Conservation (phyloP, 2,797 vertebrate genomes). For the Lagorchestes hirsutus region DNA sequence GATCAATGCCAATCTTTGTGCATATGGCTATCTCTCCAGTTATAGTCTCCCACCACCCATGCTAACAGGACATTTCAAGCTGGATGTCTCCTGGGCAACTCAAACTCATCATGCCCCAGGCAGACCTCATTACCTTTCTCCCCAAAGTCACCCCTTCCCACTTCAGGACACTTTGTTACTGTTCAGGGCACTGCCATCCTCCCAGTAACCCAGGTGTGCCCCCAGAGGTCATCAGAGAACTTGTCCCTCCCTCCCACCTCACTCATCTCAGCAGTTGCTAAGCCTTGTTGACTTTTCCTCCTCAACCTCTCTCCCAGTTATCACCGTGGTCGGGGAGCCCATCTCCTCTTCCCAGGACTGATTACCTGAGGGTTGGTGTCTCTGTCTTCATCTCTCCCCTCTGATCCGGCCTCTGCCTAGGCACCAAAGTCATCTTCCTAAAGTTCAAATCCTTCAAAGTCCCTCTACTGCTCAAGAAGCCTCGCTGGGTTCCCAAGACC, state of each 20-base stretch:
- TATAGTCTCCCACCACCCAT: fast-evolving
- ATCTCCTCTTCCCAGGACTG: not conserved
- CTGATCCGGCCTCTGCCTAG: fast-evolving
- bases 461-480: not conserved
- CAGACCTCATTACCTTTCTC: not conserved
- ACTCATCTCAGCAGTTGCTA: not conserved
- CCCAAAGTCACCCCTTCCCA: not conserved
- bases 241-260: not conserved
- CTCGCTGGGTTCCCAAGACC: not conserved
- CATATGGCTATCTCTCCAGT: not conserved
- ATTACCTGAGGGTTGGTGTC: not conserved
- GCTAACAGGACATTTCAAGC: no score
- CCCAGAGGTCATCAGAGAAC: no score
- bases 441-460: not conserved
- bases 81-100: not conserved
- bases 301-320: not conserved
- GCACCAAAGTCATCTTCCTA: not conserved
- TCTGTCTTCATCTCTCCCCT: no score
- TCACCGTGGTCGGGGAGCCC: no score
- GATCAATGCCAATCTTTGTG: no score
- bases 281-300: not conserved
- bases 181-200: not conserved
- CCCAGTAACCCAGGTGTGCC: no score
- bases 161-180: not conserved
- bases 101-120: not conserved